Base-by-base conservation (phyloP, 2,888 invertebrate genomes). In the Orthonychiurus folsomi region DNA sequence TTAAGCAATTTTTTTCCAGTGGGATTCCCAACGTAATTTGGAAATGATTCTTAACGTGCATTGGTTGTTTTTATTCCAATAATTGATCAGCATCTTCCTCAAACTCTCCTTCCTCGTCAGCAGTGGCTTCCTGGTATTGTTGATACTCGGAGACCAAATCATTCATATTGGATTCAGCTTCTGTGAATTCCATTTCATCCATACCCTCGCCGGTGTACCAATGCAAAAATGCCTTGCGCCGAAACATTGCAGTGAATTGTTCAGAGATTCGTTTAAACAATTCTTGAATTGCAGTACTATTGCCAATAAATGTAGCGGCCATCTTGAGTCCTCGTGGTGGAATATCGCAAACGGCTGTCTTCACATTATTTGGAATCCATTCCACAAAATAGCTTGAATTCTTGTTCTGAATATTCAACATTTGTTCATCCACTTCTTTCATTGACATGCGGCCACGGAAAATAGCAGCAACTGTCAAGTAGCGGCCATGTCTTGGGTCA, bases 401-500 rank as follows among this genome's bases (percentile, higher is more conserved):
- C 75, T 84, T 85, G 72, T 83, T 83, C 73, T 84, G 85, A 12
- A 85, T 81, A 50, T 82, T 83, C 56, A 83, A 72, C 83, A 85
- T 85, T 76, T 89, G 87, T 73, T 88, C 87, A 74, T 88, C 88
- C 21, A 86, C 85, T 73, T 86, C 86, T 75, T 93, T 93, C 91
- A 93, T 93, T 70, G 92, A 92, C 89, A 93, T 91, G 74, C 89
- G 85, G 0, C 91, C 92, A 63, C 92, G 83, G 83, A 93, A 93
- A 76, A 91, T 88, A 73, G 87, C 86, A 47, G 90, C 89, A 20
- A 87, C 89, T 0, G 90, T 91, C 62, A 91, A 81, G 78, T 90
- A 91, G 73, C 92, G 84, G 65, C 93, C 93, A 79, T 93, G 92
- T 63, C 92, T 83, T 1, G 93, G 93, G 78, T 93, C 26, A 24